Evolutionary conservation across 2,113 vertebrate genomes (phyloP), one percentile per base, ranked within the genome.

Genomic region (Anolis sagrei): DNA sequence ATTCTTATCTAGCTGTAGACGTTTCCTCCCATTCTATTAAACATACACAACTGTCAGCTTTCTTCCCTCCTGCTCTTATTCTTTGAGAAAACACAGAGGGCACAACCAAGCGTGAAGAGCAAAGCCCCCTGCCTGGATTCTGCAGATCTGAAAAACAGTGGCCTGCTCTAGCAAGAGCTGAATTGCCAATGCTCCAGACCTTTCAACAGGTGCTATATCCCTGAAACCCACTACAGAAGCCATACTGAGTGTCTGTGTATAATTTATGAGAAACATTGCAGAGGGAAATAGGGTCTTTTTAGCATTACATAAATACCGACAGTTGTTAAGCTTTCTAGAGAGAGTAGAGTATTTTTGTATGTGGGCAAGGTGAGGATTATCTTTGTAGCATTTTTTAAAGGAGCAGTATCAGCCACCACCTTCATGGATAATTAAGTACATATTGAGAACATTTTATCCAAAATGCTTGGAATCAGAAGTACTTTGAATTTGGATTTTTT

Each of bases 161-260:
- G 72, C 23, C 78, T 91, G 89, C 76, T 90, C 51, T 8, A 48
- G 69, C 87, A 88, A 58, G 82, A 88, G 85, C 77, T 70, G 70
- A 64, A 78, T 87, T 94, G 90, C 90, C 88, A 88, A 61, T 48
- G 88, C 64, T 92, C 86, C 93, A 95, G 0, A 74, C n/a, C 75
- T 91, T 94, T 93, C 84, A 93, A 90, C 87, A 91, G 92, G 90
- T 92, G 87, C 82, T 84, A 25, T 64, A 76, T 84, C 82, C 84
- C 88, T 80, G 61, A 90, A 86, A 91, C 89, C 86, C 89, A 89
- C n/a, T 68, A 78, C 82, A n/a, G 1, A 0, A 86, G 80, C 75
- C 23, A 90, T 48, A 82, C 64, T 91, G 84, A 89, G 44, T 66
- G 70, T 69, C 72, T 64, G 82, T 83, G 83, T 80, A 32, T 81